These are phyloP conservation scores for Mongoloraphidia duomilia DNA, from an alignment of 2,888 invertebrate species.

Conservation along the genomic window DNA sequence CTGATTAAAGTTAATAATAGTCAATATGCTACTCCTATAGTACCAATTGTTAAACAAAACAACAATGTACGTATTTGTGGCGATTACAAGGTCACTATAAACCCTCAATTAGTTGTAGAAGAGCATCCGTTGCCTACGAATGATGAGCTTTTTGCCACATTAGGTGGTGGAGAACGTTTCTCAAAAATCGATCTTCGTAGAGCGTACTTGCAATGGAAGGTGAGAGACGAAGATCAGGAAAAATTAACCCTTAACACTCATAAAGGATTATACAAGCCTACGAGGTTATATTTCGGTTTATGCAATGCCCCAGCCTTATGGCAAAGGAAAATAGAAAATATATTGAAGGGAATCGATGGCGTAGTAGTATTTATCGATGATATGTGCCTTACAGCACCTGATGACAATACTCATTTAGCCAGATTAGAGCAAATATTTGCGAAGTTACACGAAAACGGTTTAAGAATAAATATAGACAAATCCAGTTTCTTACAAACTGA, in stretches of 20 bases:
- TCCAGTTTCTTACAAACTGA: too few relatives aligned
- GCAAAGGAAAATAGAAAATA: slow-evolving; percentile 19
- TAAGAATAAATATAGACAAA: too few relatives aligned
- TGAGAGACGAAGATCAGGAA: not conserved
- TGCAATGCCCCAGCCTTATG: slow-evolving; percentile 20
- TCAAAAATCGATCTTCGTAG: slow-evolving; percentile 14
- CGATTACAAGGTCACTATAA: slow-evolving; percentile 18
- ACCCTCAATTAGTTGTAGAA: slow-evolving; percentile 4
- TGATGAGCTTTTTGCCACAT: slow-evolving; percentile 10
- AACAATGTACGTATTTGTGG: slow-evolving; percentile 20
- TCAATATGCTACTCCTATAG: slow-evolving; percentile 23
- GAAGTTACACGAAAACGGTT: too few relatives aligned
- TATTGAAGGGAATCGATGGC: slow-evolving; percentile 15
- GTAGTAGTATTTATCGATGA: slow-evolving; percentile 19
- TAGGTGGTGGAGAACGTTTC: slow-evolving; percentile 17
- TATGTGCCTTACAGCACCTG: slow-evolving; percentile 15
- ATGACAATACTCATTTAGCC: slow-evolving; percentile 14
- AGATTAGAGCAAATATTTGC: slow-evolving; percentile 15
- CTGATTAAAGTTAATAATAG: slow-evolving; percentile 15
- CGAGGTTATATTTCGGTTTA: slow-evolving; percentile 18
- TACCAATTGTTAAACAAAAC: slow-evolving; percentile 18
- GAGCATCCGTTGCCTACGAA: slow-evolving; percentile 5
- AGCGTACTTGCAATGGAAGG: slow-evolving; percentile 7
- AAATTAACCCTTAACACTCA: slow-evolving; percentile 8
- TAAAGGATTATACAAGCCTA: slow-evolving; percentile 4